Evolutionary conservation across 2,797 vertebrate genomes (phyloP), one percentile per base, ranked within the genome.

Genomic region (Pseudopleuronectes americanus): DNA sequence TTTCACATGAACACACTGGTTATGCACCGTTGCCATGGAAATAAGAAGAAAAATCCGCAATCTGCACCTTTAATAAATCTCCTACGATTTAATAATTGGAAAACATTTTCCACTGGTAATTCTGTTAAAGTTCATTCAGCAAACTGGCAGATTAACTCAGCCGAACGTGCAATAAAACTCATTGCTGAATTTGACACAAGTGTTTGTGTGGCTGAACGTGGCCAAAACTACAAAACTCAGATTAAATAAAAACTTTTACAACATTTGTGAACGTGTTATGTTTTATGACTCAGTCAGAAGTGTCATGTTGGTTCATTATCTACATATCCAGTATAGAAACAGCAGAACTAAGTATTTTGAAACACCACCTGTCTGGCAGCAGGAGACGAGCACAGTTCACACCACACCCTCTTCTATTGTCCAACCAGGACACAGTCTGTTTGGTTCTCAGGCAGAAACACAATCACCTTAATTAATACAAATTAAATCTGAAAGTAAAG

Each of bases 271-370:
- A 49, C 9, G 48, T 57, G 49, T 58, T 28, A 0, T 53, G 23
- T 65, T 64, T 71, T 17, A 3, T 60, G 4, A 49, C 14, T 33
- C 21, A 21, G 17, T 24, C 23, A 0, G 4, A 13, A 9, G 28
- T 38, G 4, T 31, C 8, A 17, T 23, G 21, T 2, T 0, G 16
- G 6, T 26, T 48, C 19, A 12, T 68, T 23, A 31, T 76, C 16
- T 22, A 60, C 31, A 21, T 19, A 68, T 78, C 70, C 45, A 22
- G 49, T 71, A 45, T 71, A 36, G 63, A 28, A 60, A 55, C 57
- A 74, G 65, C 61, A 78, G 71, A 87, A 86, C 72, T 79, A 84
- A 61, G 77, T 90, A 89, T 91, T 89, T 91, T 89, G 91, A 90
- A 90, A 87, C 77, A 31, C 65, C 86, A 90, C 85, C 87, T 92